phyloP scores from a whole-genome alignment of 2,113 vertebrate species.

The Burhinus oedicnemus region DNA sequence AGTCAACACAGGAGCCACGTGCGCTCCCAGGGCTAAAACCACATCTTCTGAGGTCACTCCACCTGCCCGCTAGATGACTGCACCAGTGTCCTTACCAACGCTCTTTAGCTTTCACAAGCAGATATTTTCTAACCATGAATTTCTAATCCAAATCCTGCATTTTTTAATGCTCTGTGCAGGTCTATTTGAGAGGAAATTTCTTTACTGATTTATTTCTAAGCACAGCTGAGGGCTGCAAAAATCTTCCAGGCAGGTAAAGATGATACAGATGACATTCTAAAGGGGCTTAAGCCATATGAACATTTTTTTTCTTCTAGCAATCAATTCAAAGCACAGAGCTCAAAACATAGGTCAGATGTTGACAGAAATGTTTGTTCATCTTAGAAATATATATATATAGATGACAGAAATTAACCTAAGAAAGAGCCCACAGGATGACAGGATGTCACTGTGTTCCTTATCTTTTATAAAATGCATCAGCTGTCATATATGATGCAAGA shows the following conservation, averaged over 20 bases:
- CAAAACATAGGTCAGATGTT: background rate
- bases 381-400: background rate
- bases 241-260: background rate
- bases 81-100: background rate
- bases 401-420: background rate
- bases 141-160: background rate
- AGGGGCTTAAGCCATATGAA: background rate
- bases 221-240: background rate
- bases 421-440: background rate
- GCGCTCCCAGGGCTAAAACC: background rate
- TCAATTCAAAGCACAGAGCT: background rate
- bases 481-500: background rate
- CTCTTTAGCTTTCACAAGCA: background rate
- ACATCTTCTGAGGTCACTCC: rapidly evolving
- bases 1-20: background rate
- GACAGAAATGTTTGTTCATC: background rate
- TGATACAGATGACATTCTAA: background rate
- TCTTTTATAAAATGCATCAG: background rate
- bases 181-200: background rate
- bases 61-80: background rate
- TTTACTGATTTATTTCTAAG: background rate
- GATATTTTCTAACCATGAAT: background rate
- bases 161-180: background rate
- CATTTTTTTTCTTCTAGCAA: background rate
- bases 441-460: background rate